A percentile compares a stretch with the other conserved stretches of the same genome.
phyloP scores from a whole-genome alignment of 1,140 invertebrate genomes.

The Dysdera silvatica region DNA sequence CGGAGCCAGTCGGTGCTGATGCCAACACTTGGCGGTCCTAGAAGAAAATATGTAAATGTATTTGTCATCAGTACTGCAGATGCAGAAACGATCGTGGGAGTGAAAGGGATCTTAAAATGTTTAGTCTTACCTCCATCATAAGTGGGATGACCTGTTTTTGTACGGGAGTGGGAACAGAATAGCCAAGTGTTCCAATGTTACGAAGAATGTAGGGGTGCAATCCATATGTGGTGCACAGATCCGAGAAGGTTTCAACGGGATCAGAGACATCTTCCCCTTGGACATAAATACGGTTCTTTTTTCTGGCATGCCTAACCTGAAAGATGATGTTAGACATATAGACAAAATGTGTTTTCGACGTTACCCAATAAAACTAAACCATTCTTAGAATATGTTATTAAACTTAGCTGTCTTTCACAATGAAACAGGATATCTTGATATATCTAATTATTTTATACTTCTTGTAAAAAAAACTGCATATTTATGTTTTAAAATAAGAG shows the following conservation, averaged over 20 bases:
- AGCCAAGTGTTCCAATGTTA: slow-evolving; percentile 66
- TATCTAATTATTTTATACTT: no score
- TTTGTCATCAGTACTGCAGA: neutral
- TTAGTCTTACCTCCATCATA: slow-evolving; percentile 56
- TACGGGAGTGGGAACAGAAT: slow-evolving; percentile 75
- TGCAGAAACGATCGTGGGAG: neutral
- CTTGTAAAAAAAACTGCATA: no score
- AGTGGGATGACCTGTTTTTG: slow-evolving; percentile 90
- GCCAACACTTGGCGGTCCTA: slow-evolving; percentile 76
- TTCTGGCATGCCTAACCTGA: slow-evolving; percentile 64
- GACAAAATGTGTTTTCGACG: no score
- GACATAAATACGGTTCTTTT: slow-evolving; percentile 64
- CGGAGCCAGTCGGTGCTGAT: slow-evolving; percentile 86
- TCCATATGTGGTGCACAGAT: slow-evolving; percentile 51
- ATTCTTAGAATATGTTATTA: no score
- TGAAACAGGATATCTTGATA: no score
- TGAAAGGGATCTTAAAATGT: slow-evolving; percentile 30
- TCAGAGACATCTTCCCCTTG: slow-evolving; percentile 65
- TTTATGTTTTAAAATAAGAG: no score
- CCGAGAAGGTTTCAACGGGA: slow-evolving; percentile 62
- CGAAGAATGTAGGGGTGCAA: slow-evolving; percentile 56
- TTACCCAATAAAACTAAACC: no score
- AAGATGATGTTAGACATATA: no score
- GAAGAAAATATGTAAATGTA: slow-evolving; percentile 28
- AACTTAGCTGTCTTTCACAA: no score